A percentile compares a stretch with the other conserved stretches of the same genome.
Conservation (phyloP, 2,888 invertebrate species). For the Tipula confusa region DNA sequence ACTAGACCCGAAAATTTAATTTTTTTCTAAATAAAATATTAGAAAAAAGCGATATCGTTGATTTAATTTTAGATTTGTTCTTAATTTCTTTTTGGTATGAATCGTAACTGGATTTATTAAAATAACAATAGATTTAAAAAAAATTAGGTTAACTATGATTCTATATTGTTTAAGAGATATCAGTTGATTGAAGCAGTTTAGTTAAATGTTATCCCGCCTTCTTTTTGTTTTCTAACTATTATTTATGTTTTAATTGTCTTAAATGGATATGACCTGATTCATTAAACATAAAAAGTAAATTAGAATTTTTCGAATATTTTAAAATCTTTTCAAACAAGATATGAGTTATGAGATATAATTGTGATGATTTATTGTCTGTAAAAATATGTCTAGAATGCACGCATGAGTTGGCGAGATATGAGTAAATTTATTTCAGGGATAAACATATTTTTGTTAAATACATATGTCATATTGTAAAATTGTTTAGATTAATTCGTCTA, state of each 20-base stretch:
- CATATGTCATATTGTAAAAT: too few species aligned
- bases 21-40: not conserved
- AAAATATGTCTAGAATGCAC: not conserved
- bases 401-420: not conserved
- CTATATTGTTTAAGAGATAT: not conserved
- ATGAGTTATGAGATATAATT: not conserved
- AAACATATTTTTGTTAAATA: not conserved
- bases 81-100: not conserved
- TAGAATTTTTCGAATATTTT: not conserved
- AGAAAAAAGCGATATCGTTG: not conserved
- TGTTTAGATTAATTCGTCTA: too few species aligned
- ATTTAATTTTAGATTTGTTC: not conserved
- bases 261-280: conserved; percentile 4
- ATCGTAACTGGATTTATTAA: not conserved
- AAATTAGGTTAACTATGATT: not conserved
- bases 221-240: not conserved
- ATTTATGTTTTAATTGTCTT: not conserved
- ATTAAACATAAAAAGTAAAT: not conserved
- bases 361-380: not conserved
- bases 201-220: not conserved
- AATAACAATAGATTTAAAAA: not conserved
- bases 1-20: not conserved
- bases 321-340: not conserved
- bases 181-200: not conserved
- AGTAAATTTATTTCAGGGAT: not conserved